phyloP scores from a whole-genome alignment of 2,888 invertebrate species.

The Ctenicera cuprea region DNA sequence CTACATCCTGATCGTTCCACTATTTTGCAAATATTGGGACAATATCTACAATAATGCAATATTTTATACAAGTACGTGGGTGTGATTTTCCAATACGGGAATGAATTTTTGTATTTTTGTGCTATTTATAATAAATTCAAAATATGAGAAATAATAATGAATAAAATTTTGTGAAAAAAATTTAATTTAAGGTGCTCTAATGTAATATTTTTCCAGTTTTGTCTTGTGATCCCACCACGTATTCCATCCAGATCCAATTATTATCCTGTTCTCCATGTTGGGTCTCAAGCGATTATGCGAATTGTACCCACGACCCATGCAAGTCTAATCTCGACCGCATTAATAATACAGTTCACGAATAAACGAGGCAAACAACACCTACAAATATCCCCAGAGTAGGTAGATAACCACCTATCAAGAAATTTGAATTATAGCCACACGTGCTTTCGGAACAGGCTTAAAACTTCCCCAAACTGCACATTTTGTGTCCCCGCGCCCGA shows the following conservation, averaged over 20 bases:
- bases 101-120: no score
- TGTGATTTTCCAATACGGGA: no score
- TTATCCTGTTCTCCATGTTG: background rate
- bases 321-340: conserved; percentile 29
- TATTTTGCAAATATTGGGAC: no score
- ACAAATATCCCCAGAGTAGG: conserved; percentile 23
- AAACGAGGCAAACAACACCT: conserved; percentile 32
- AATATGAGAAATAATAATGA: no score
- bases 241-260: conserved; percentile 4
- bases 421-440: conserved; percentile 28
- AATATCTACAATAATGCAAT: no score
- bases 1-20: no score
- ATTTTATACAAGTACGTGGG: no score
- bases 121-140: no score
- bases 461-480: conserved; percentile 26
- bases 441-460: conserved; percentile 17
- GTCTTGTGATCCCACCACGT: no score
- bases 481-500: conserved; percentile 14
- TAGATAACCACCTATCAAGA: conserved; percentile 31
- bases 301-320: conserved; percentile 17
- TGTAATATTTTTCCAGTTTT: no score
- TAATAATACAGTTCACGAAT: conserved; percentile 22
- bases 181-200: no score
- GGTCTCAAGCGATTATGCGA: conserved; percentile 1
- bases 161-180: no score